Evolutionary conservation across 1,140 invertebrate species (phyloP), one percentile per base, ranked within the genome.

Genomic region (Cyphomyrmex costatus): DNA sequence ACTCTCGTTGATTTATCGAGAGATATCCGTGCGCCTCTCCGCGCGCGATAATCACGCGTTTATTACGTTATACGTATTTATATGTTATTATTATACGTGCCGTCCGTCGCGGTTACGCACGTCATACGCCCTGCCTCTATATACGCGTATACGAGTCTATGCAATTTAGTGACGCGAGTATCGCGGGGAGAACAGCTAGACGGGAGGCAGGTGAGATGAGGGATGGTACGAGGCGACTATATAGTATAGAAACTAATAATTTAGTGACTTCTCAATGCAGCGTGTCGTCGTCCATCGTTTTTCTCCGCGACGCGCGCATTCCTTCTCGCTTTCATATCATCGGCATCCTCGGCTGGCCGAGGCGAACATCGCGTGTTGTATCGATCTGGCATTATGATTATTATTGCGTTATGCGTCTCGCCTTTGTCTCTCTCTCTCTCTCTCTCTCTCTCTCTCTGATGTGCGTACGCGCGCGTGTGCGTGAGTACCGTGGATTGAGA

Each of bases 311-410:
- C 73, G 56, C 83, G 82, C 80, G 71, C 88, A 70, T 70, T 87
- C 89, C 90, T 85, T 86, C 76, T 87, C 27, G 33, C 87, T 90
- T 93, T 91, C 86, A 85, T 88, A 83, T 86, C 79, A 83, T 71
- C 79, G 79, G 79, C 36, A 46, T 83, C 68, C 68, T 46, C 53
- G 58, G 46, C 12, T 46, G 33, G 84, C 85, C 85, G 85, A 82
- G 89, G 27, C 89, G 93, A 91, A 90, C 86, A 91, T 68, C 78
- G 86, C 79, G 87, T 79, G 89, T 90, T 87, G 87, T 90, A 94
- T 94, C 92, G 94, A 94, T 94, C 94, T 92, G 90, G 70, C 90
- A 90, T 91, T 91, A 92, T 93, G 91, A 93, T 94, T 93, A 93
- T 94, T 94, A 94, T 94, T 93, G 92, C 91, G 89, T 92, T 92